These are phyloP conservation scores for Drosophila aff. DNA, from an alignment of 1,140 invertebrate genomes.

Conservation along the genomic window DNA sequence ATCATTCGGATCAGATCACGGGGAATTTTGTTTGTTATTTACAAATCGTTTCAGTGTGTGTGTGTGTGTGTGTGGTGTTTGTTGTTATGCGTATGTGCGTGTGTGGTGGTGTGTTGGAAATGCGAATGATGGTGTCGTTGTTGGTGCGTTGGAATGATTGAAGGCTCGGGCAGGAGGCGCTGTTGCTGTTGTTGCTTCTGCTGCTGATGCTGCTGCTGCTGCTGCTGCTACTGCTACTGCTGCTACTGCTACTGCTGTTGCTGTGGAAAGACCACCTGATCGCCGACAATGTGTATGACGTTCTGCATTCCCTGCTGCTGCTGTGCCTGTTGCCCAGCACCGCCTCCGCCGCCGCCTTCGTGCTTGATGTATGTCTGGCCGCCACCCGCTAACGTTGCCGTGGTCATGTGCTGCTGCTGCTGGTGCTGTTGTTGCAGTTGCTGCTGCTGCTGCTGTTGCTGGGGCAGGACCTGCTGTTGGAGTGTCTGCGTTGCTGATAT, in stretches of 20 bases:
- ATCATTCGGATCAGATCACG: slow-evolving; percentile 69
- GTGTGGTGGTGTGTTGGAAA: slow-evolving; percentile 19
- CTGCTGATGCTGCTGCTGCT: slow-evolving; percentile 15
- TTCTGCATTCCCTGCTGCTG: slow-evolving; percentile 79
- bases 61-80: not conserved
- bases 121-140: slow-evolving; percentile 41
- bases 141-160: slow-evolving; percentile 67
- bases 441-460: slow-evolving; percentile 62
- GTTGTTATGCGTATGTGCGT: slow-evolving; percentile 8
- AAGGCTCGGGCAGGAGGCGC: slow-evolving; percentile 45
- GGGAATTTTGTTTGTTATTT: slow-evolving; percentile 70
- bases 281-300: slow-evolving; percentile 82
- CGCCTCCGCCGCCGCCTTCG: slow-evolving; percentile 47
- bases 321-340: slow-evolving; percentile 38
- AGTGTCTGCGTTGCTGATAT: slow-evolving; percentile 42
- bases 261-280: slow-evolving; percentile 75
- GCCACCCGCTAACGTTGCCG: slow-evolving; percentile 66
- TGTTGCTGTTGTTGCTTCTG: slow-evolving; percentile 15
- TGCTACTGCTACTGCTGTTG: slow-evolving; percentile 54
- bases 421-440: slow-evolving; percentile 55
- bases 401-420: slow-evolving; percentile 63
- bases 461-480: slow-evolving; percentile 58
- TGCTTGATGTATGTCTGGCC: slow-evolving; percentile 70
- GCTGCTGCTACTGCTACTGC: slow-evolving; percentile 39
- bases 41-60: slow-evolving; percentile 58